These are phyloP conservation scores for Nineta flava DNA, from an alignment of 2,888 invertebrate genomes.

Conservation along the genomic window DNA sequence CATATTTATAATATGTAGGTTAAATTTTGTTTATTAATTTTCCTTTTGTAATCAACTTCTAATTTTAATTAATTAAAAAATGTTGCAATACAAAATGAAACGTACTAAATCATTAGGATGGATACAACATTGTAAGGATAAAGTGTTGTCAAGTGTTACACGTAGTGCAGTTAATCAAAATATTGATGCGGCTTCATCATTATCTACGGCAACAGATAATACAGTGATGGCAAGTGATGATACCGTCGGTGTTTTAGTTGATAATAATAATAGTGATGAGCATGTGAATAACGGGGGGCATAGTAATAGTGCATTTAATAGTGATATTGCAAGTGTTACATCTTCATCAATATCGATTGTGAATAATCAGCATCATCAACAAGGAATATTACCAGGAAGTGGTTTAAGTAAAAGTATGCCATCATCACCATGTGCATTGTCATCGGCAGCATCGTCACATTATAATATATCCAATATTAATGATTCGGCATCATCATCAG, in stretches of 20 bases:
- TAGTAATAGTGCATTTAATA: too few relatives aligned
- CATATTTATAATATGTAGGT: too few relatives aligned
- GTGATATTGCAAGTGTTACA: too few relatives aligned
- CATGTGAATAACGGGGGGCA: too few relatives aligned
- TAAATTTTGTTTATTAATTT: background rate
- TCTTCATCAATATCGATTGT: too few relatives aligned
- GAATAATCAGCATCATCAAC: too few relatives aligned
- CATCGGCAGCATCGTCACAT: too few relatives aligned
- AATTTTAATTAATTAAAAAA: background rate
- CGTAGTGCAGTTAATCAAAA: background rate
- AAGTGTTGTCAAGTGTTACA: constrained; percentile 1
- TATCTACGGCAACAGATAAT: background rate
- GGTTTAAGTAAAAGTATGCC: background rate
- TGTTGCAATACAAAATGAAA: constrained; percentile 1
- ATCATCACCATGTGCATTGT: background rate
- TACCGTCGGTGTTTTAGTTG: too few relatives aligned
- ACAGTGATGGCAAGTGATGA: background rate
- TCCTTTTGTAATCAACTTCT: background rate
- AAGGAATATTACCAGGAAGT: background rate
- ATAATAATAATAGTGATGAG: too few relatives aligned
- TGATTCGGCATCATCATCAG: too few relatives aligned
- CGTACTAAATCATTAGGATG: constrained; percentile 5
- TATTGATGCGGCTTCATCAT: background rate
- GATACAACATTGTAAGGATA: constrained; percentile 7
- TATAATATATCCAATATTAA: too few relatives aligned